These are phyloP conservation scores for Pipistrellus pygmaeus DNA, from an alignment of 2,797 vertebrate genomes.

Conservation along the genomic window DNA sequence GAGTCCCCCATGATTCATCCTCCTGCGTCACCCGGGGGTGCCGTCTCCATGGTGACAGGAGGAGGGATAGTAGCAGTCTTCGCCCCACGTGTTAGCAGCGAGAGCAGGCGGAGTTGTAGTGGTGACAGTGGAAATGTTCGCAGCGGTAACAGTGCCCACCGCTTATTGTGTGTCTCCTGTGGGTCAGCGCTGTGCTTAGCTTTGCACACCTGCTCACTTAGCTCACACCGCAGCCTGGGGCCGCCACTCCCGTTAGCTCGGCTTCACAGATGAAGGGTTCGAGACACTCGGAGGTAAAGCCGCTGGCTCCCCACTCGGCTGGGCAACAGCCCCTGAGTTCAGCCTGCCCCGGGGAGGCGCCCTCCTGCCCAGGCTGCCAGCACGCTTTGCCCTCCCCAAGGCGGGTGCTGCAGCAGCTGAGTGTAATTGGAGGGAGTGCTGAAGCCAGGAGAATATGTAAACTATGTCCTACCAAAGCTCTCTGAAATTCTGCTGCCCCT, in stretches of 20 bases:
- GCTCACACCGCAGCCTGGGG: background rate
- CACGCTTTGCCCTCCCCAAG: slow-evolving; percentile 48
- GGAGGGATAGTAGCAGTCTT: background rate
- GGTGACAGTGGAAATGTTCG: background rate
- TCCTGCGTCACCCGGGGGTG: background rate
- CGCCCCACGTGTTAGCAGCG: background rate
- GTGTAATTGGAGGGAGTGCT: slow-evolving; percentile 80
- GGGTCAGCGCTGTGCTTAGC: background rate
- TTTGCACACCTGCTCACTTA: too few relatives aligned
- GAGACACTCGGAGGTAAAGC: background rate
- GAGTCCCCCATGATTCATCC: slow-evolving; percentile 41
- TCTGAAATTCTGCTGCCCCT: slow-evolving; percentile 76
- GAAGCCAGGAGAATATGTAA: slow-evolving; percentile 83
- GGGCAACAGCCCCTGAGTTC: background rate
- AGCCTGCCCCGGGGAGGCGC: background rate
- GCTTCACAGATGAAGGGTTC: background rate
- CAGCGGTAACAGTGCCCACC: too few relatives aligned
- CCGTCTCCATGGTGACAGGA: background rate
- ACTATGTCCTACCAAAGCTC: slow-evolving; percentile 76
- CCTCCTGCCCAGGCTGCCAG: background rate
- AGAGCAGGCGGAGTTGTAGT: background rate
- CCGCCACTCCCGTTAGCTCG: background rate
- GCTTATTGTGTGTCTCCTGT: background rate
- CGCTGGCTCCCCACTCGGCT: background rate
- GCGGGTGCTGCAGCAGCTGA: slow-evolving; percentile 70